phyloP scores from a whole-genome alignment of 2,113 vertebrate genomes.

The Polypterus bichir region DNA sequence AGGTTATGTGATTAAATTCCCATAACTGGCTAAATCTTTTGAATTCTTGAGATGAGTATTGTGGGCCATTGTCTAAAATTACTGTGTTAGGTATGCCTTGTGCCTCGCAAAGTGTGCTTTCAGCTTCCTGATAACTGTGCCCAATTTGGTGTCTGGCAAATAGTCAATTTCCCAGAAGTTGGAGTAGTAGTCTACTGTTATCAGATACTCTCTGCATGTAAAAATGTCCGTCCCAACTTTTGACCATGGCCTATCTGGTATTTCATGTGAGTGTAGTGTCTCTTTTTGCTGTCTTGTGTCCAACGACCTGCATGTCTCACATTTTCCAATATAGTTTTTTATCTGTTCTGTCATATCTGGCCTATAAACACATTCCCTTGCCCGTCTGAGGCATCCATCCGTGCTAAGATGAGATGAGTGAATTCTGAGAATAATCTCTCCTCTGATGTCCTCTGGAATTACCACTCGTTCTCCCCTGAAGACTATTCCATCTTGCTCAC shows the following conservation, averaged over 20 bases:
- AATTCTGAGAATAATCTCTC: too few species aligned
- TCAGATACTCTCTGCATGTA: background rate
- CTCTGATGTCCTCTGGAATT: too few species aligned
- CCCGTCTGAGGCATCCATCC: too few species aligned
- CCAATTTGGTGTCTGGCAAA: background rate
- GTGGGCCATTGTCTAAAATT: background rate
- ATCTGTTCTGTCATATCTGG: too few species aligned
- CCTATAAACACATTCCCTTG: too few species aligned
- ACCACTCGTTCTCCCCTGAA: too few species aligned
- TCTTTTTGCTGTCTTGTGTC: too few species aligned
- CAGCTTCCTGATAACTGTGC: slow-evolving; percentile 2
- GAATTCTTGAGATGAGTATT: background rate
- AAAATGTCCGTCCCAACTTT: slow-evolving; percentile 5
- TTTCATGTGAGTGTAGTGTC: too few species aligned
- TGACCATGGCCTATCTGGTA: background rate
- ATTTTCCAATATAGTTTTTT: too few species aligned
- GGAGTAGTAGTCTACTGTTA: slow-evolving; percentile 8
- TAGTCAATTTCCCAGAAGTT: slow-evolving; percentile 1
- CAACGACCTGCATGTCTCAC: too few species aligned
- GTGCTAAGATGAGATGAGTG: too few species aligned
- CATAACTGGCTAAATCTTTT: background rate
- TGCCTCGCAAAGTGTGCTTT: background rate
- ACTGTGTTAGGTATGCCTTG: slow-evolving; percentile 3
- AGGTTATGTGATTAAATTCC: slow-evolving; percentile 6
- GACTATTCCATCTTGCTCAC: too few species aligned